phyloP scores from a whole-genome alignment of 37 sponge, comb jelly and placozoan genomes.

The Agelas oroides region DNA sequence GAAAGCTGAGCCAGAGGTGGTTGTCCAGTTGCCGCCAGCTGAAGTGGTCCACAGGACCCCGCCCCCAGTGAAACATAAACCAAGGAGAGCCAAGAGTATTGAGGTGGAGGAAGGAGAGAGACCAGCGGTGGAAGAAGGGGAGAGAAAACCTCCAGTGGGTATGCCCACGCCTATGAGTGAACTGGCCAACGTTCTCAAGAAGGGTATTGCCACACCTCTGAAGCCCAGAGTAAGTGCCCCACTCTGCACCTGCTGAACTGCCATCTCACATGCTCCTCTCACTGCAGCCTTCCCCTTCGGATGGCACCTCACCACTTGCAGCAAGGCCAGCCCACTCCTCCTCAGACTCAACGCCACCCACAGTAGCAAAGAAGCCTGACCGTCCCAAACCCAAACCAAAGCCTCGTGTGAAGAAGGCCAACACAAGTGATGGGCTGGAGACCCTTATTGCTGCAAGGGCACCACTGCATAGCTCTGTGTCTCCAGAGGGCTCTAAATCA shows the following conservation, averaged over 20 bases:
- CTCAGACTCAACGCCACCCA: too few species aligned
- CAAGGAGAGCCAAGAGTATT: not conserved
- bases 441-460: too few species aligned
- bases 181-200: slow-evolving; percentile 11
- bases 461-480: too few species aligned
- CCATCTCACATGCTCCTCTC: too few species aligned
- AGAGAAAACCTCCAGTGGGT: not conserved
- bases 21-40: slow-evolving; percentile 7
- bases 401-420: not conserved
- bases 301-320: too few species aligned
- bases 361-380: too few species aligned
- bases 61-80: slow-evolving; percentile 45
- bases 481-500: too few species aligned
- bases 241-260: too few species aligned
- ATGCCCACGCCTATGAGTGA: not conserved
- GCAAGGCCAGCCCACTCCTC: too few species aligned
- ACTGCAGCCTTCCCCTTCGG: too few species aligned
- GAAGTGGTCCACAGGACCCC: slow-evolving; percentile 30
- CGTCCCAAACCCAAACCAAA: slow-evolving; percentile 6
- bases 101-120: slow-evolving; percentile 11
- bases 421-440: too few species aligned
- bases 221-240: not conserved
- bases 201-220: not conserved
- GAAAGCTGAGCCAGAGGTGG: not conserved
- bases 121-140: not conserved